These are phyloP conservation scores for Hycleus cichorii DNA, from an alignment of 1,140 invertebrate species.

Conservation along the genomic window DNA sequence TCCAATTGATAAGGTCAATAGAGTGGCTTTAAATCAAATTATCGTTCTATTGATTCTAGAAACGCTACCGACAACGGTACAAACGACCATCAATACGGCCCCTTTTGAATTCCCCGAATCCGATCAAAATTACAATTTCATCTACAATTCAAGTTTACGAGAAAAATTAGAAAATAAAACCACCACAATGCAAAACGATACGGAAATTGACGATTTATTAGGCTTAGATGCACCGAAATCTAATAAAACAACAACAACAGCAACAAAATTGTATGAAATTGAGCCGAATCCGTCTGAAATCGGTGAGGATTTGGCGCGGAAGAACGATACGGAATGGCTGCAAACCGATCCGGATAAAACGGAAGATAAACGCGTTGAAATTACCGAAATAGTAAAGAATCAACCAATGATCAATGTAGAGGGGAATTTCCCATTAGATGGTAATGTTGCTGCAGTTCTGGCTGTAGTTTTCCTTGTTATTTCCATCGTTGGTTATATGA, in stretches of 20 bases:
- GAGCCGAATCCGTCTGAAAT: not conserved
- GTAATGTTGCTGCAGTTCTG: slow-evolving; percentile 19
- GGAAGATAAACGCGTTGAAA: not conserved
- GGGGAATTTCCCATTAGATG: not conserved
- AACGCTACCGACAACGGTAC: too few species aligned
- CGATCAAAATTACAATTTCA: slow-evolving; percentile 8
- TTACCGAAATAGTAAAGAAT: too few species aligned
- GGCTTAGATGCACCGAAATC: too few species aligned
- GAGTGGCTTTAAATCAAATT: too few species aligned
- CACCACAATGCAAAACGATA: not conserved
- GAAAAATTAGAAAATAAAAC: not conserved
- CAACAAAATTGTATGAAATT: not conserved
- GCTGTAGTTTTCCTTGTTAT: slow-evolving; percentile 29
- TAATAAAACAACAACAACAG: too few species aligned
- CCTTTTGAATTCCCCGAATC: slow-evolving; percentile 5
- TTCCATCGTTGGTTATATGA: slow-evolving; percentile 36
- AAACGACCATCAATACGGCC: not conserved
- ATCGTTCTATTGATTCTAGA: too few species aligned
- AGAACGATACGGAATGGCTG: not conserved
- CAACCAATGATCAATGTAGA: too few species aligned
- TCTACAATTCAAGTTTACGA: slow-evolving; percentile 7
- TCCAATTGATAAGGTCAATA: too few species aligned
- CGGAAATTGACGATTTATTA: slow-evolving; percentile 9
- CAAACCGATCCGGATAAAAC: slow-evolving; percentile 5
- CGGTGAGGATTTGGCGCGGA: not conserved